These are phyloP conservation scores for Minunthozetes semirufus DNA, from an alignment of 2,888 invertebrate genomes.

Conservation along the genomic window DNA sequence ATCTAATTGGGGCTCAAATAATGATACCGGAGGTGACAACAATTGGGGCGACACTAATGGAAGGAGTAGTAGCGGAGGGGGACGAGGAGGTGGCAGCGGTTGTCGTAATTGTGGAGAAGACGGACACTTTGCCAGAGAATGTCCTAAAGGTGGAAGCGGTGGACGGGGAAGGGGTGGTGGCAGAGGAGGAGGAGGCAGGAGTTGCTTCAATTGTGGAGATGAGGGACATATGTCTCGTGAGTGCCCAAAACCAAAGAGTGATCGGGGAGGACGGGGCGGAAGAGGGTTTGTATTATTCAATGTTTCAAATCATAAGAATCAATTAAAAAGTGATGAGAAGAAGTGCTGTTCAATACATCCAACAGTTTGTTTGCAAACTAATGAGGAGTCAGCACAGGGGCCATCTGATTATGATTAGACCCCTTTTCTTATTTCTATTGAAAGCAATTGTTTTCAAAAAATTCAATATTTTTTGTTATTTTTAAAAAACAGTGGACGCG, in stretches of 20 bases:
- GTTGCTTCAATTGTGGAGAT: not conserved
- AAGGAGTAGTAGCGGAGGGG: not conserved
- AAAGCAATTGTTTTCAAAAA: not conserved
- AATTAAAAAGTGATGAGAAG: not conserved
- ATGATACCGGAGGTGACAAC: no score
- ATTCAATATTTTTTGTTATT: not conserved
- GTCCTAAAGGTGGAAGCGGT: constrained; percentile 5
- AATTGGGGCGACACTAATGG: constrained; percentile 18
- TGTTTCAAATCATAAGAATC: not conserved
- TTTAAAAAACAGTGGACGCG: not conserved
- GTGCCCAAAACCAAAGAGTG: not conserved
- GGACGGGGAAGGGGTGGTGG: not conserved
- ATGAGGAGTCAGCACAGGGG: not conserved
- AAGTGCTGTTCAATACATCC: not conserved
- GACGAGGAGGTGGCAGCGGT: not conserved
- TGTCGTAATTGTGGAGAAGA: constrained; percentile 23
- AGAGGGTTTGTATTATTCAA: constrained; percentile 3
- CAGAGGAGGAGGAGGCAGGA: not conserved
- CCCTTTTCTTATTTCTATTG: not conserved
- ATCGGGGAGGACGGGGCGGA: not conserved
- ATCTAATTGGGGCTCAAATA: not conserved
- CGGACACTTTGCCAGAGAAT: constrained; percentile 10
- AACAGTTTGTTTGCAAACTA: constrained; percentile 4
- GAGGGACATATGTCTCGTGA: constrained; percentile 1
- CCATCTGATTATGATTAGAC: not conserved